Evolutionary conservation across 2,888 invertebrate genomes (phyloP).

Genomic region (Meandrusa payeni): DNA sequence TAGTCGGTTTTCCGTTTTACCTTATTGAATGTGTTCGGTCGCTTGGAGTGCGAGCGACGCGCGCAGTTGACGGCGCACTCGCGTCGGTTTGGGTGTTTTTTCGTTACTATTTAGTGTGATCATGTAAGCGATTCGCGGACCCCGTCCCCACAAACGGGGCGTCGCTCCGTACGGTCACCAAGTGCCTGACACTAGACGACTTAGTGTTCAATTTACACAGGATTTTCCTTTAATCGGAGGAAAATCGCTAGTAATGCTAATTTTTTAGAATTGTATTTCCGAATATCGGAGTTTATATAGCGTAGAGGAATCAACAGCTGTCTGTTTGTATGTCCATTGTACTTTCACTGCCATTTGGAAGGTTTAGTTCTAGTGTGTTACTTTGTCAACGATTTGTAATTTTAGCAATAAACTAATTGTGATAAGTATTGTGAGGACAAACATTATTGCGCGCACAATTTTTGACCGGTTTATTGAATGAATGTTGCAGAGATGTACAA

Average conservation of each 20-base stretch:
- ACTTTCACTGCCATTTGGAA: slow-evolving; percentile 52
- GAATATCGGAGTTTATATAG: slow-evolving; percentile 47
- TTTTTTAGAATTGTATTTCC: slow-evolving; percentile 50
- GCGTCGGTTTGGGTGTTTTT: slow-evolving; percentile 18
- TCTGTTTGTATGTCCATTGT: slow-evolving; percentile 36
- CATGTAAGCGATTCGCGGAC: not conserved
- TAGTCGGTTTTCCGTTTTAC: slow-evolving; percentile 36
- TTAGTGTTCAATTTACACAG: slow-evolving; percentile 62
- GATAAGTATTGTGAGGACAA: slow-evolving; percentile 51
- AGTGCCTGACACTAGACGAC: slow-evolving; percentile 55
- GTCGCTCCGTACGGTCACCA: slow-evolving; percentile 42
- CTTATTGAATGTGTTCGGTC: slow-evolving; percentile 38
- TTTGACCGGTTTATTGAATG: slow-evolving; percentile 28
- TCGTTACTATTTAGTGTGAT: slow-evolving; percentile 7
- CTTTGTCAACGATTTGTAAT: slow-evolving; percentile 43
- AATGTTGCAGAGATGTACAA: slow-evolving; percentile 6
- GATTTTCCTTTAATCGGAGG: slow-evolving; percentile 59
- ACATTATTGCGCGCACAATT: slow-evolving; percentile 58
- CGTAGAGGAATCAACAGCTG: slow-evolving; percentile 59
- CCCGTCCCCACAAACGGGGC: not conserved
- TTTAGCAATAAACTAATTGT: slow-evolving; percentile 73
- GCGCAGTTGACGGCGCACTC: not conserved
- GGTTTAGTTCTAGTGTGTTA: slow-evolving; percentile 36
- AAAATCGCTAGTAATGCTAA: slow-evolving; percentile 51
- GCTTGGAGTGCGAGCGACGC: slow-evolving; percentile 7